Evolutionary conservation across 2,797 vertebrate species (phyloP).

Genomic region (Rhabdophis nuchalis): DNA sequence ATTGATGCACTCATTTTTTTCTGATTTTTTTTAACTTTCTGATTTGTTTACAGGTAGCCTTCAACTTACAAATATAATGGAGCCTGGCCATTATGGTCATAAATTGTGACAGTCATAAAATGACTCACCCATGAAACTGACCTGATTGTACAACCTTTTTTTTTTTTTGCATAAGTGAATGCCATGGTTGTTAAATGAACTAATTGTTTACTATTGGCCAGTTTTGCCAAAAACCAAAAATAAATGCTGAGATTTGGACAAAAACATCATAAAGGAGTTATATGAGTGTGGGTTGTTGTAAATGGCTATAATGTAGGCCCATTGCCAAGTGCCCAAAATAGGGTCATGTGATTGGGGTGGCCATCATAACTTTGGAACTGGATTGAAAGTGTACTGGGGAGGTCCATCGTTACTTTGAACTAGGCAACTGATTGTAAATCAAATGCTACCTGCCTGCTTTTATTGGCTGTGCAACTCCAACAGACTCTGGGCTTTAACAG

Average conservation of each 20-base stretch:
- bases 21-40: background rate
- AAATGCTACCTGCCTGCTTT: background rate
- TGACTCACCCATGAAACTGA: background rate
- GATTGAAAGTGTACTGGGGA: background rate
- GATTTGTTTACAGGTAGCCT: background rate
- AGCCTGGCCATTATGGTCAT: background rate
- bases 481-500: background rate
- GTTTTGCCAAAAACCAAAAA: background rate
- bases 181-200: background rate
- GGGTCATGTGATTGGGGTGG: background rate
- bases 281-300: background rate
- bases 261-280: background rate
- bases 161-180: background rate
- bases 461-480: background rate
- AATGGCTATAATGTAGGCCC: background rate
- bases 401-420: background rate
- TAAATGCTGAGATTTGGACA: background rate
- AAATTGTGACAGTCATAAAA: background rate
- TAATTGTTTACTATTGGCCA: background rate
- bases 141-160: background rate
- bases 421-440: background rate
- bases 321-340: background rate
- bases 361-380: background rate
- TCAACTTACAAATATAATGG: background rate
- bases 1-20: background rate